Base-by-base conservation (phyloP, 2,888 invertebrate genomes). In the Drosophila neonasuta region DNA sequence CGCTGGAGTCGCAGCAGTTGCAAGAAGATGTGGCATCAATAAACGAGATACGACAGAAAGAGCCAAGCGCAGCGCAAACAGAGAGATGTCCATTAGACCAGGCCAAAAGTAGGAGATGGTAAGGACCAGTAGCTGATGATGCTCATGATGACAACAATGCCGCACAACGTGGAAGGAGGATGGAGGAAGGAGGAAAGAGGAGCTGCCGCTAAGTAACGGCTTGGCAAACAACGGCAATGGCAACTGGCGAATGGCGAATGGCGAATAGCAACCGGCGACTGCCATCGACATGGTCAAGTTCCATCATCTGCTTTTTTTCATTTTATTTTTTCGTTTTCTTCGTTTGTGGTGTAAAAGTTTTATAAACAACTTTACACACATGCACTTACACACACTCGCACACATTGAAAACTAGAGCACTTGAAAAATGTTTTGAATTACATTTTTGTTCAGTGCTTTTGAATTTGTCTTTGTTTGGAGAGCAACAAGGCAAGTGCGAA, bases 201-300 rank as follows among this genome's bases (percentile, higher is more conserved):
- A 54, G 74, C 41, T 68, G 48, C 65, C 44, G 58, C 64, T 68
- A 62, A 84, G 71, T 86, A 86, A 86, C 80, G 87, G 80, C 85
- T 84, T 86, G 87, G 67, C 70, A 79, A 87, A 82, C 85, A 86
- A 85, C 82, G 74, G 50, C 65, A 64, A 64, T 57, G 62, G 46
- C 51, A 42, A 56, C 13, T 41, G 39, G 39, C 17, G 49, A 34
- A 3, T 32, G 32, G 32, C 10, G 3, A 32, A 9, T 10, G 10
- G 32, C 34, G 10, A 34, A 10, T 34, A 11, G 50, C 71, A 49
- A 55, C 56, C 54, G 59, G 15, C 54, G 65, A 68, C 66, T 57
- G 67, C 45, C 75, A 62, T 59, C 66, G 70, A 81, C 83, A 77
- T 86, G 82, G 88, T 85, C 88, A 88, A 88, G 85, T 85, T 86